Conservation (phyloP, 2,113 vertebrate species). For the Proteles cristata region DNA sequence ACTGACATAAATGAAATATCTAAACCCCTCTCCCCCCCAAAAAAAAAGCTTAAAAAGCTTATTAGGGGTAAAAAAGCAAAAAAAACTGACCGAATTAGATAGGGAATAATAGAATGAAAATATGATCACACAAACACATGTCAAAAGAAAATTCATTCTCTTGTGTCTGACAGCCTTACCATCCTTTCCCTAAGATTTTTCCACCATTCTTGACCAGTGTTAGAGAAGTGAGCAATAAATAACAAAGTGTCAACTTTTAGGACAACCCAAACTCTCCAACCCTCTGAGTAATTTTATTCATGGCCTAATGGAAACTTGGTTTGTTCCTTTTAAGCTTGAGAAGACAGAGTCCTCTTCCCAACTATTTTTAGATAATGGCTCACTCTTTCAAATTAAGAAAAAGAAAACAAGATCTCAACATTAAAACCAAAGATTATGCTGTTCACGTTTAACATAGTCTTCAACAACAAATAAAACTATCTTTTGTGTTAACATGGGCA, state of each 20-base stretch:
- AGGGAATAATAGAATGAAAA: background rate
- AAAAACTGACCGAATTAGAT: background rate
- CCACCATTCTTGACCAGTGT: background rate
- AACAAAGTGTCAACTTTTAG: slow-evolving; percentile 11
- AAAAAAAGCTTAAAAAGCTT: background rate
- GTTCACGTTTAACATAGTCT: background rate
- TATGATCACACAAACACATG: background rate
- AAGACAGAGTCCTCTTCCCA: background rate
- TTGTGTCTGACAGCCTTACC: background rate
- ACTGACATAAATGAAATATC: background rate
- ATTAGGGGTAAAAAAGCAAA: background rate
- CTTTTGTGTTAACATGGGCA: background rate
- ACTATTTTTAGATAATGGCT: background rate
- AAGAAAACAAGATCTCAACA: slow-evolving; percentile 12
- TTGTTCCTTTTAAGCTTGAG: background rate
- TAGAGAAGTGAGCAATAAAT: slow-evolving; percentile 1
- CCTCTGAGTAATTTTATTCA: background rate
- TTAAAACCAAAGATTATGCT: slow-evolving; percentile 43
- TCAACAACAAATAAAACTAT: background rate
- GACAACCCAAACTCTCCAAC: background rate
- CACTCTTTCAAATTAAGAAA: slow-evolving; percentile 10
- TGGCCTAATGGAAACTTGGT: background rate
- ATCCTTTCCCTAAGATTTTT: background rate
- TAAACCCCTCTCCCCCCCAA: background rate
- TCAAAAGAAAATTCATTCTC: background rate